Evolutionary conservation across 2,888 invertebrate genomes (phyloP).

Genomic region (Rambutsinella grinnellia): DNA sequence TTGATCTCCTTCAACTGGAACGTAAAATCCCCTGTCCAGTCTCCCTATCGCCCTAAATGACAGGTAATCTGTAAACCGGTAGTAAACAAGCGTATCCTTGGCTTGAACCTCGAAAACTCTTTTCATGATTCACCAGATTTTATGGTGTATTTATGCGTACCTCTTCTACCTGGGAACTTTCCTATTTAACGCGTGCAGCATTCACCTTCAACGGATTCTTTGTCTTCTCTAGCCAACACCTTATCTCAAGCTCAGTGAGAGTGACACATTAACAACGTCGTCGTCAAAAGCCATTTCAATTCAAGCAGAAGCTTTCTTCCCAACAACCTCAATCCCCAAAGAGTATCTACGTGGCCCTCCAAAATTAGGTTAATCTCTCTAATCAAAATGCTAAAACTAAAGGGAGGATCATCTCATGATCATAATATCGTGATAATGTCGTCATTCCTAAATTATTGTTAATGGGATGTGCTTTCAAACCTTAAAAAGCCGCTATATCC

Average conservation of each 20-base stretch:
- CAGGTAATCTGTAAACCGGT: neutral
- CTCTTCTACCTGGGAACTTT: neutral
- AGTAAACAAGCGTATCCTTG: conserved; percentile 33
- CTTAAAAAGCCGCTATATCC: too few species aligned
- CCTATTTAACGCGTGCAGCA: neutral
- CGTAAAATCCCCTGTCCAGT: neutral
- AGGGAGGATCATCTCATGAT: too few species aligned
- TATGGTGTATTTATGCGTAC: neutral
- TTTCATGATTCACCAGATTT: conserved; percentile 7
- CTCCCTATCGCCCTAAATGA: neutral
- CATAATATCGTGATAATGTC: too few species aligned
- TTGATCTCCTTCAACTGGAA: neutral
- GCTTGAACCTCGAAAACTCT: conserved; percentile 25
- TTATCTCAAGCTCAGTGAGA: neutral
- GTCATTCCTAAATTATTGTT: too few species aligned
- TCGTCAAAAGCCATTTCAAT: neutral
- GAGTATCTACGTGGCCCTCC: neutral
- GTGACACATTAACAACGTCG: neutral
- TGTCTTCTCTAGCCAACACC: neutral
- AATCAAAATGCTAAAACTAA: too few species aligned
- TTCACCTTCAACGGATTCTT: neutral
- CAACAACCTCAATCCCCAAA: neutral
- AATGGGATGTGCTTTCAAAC: too few species aligned
- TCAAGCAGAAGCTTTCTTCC: neutral
- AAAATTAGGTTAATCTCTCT: conserved; percentile 23